These are phyloP conservation scores for Pelodiscus sinensis DNA, from an alignment of 2,113 vertebrate genomes.

Conservation along the genomic window DNA sequence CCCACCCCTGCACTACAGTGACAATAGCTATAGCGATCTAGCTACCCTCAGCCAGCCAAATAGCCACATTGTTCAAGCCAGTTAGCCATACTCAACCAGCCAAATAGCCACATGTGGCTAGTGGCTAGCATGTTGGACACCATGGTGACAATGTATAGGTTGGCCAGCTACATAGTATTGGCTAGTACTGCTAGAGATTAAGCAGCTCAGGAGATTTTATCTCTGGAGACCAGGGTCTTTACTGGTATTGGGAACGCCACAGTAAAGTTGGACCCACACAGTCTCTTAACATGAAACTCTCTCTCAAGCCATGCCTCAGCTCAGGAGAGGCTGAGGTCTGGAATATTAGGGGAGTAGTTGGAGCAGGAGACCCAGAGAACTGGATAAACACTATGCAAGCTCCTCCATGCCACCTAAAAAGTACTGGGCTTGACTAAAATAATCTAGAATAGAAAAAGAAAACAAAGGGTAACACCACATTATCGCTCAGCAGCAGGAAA, in stretches of 20 bases:
- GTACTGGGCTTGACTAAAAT: background rate
- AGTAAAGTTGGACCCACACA: background rate
- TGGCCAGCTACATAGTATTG: rapidly evolving
- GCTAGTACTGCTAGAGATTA: background rate
- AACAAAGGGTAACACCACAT: background rate
- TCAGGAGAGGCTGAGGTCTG: background rate
- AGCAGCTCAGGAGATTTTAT: background rate
- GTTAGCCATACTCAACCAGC: too few relatives aligned
- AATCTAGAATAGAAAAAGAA: background rate
- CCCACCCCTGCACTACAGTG: too few relatives aligned
- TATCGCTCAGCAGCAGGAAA: background rate
- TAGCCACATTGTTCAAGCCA: too few relatives aligned
- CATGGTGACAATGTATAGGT: background rate
- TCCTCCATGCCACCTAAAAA: background rate
- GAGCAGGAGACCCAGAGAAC: background rate
- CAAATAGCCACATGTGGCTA: too few relatives aligned
- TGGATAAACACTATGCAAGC: background rate
- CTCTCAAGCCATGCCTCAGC: background rate
- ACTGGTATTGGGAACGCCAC: background rate
- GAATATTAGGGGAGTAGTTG: background rate
- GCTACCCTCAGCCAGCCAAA: too few relatives aligned
- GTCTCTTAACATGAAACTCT: background rate
- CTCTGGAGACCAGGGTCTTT: background rate
- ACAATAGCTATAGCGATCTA: too few relatives aligned
- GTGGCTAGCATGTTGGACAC: too few relatives aligned